These are phyloP conservation scores for Nibea coibor DNA, from an alignment of 2,113 vertebrate genomes.

Conservation along the genomic window DNA sequence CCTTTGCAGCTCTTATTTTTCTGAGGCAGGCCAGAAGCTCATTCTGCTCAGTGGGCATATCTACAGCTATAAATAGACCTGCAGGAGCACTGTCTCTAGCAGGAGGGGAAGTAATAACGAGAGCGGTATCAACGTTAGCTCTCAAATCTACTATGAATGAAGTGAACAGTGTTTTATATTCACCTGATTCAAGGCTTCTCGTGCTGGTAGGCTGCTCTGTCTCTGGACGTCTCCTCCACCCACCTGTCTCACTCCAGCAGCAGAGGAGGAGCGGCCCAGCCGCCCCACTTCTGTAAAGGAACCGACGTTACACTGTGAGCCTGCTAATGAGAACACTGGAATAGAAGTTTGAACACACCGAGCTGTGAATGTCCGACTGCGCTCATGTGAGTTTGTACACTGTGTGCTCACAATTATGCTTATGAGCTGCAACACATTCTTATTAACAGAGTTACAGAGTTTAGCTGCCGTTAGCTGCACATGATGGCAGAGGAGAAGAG, in stretches of 20 bases:
- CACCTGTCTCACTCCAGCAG: constrained; percentile 90
- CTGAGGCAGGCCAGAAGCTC: constrained; percentile 62
- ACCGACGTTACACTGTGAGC: constrained; percentile 55
- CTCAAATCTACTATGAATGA: constrained; percentile 54
- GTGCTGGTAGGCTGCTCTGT: constrained; percentile 89
- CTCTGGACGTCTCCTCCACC: constrained; percentile 86
- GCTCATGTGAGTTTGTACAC: constrained; percentile 4
- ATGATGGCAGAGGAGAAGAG: too few species aligned
- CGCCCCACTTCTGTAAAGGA: constrained; percentile 88
- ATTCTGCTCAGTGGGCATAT: constrained; percentile 78
- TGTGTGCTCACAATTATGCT: not conserved
- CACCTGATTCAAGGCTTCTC: constrained; percentile 88
- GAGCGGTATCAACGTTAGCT: constrained; percentile 66
- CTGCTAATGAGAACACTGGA: constrained; percentile 51
- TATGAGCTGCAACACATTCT: constrained; percentile 3
- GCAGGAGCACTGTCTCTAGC: constrained; percentile 69
- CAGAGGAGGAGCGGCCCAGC: constrained; percentile 92
- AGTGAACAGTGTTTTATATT: constrained; percentile 42
- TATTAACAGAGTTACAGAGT: not conserved
- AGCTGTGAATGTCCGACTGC: not conserved
- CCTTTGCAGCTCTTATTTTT: constrained; percentile 54
- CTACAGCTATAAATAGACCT: constrained; percentile 80
- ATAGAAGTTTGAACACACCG: constrained; percentile 44
- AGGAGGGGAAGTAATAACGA: constrained; percentile 67
- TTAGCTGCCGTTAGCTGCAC: not conserved